A percentile compares a stretch with the other conserved stretches of the same genome.
phyloP scores from a whole-genome alignment of 2,888 invertebrate genomes.

The Zygaena filipendulae region DNA sequence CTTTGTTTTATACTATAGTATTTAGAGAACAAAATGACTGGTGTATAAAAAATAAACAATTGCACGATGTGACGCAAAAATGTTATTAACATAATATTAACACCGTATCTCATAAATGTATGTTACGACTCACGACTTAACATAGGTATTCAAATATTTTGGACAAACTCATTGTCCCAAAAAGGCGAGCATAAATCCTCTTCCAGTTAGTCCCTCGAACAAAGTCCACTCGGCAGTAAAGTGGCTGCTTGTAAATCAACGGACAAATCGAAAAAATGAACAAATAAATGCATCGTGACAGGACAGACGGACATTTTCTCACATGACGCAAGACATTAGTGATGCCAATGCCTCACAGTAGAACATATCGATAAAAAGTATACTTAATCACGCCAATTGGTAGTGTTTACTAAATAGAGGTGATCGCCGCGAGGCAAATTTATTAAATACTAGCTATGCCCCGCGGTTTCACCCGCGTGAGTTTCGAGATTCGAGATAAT shows the following conservation, averaged over 20 bases:
- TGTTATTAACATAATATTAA: constrained; percentile 30
- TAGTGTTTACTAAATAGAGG: too few relatives aligned
- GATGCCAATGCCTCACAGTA: constrained; percentile 21
- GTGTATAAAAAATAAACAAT: too few relatives aligned
- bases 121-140: constrained; percentile 46
- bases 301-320: constrained; percentile 39
- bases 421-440: too few relatives aligned
- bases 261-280: constrained; percentile 52
- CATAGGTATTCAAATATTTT: constrained; percentile 56
- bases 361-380: constrained; percentile 25
- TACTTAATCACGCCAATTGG: too few relatives aligned
- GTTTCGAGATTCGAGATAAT: too few relatives aligned
- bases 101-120: too few relatives aligned
- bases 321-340: constrained; percentile 32
- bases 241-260: constrained; percentile 61
- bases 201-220: constrained; percentile 55
- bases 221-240: constrained; percentile 61
- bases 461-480: too few relatives aligned
- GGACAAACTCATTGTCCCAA: constrained; percentile 45
- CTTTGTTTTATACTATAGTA: too few relatives aligned
- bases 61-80: too few relatives aligned
- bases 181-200: constrained; percentile 54
- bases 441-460: too few relatives aligned
- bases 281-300: constrained; percentile 42
- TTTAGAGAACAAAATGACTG: too few relatives aligned